Percentiles rank a stretch among this genome's conserved stretches.
Conservation (phyloP, 2,113 vertebrate species). For the Sinocyclocheilus rhinocerous region DNA sequence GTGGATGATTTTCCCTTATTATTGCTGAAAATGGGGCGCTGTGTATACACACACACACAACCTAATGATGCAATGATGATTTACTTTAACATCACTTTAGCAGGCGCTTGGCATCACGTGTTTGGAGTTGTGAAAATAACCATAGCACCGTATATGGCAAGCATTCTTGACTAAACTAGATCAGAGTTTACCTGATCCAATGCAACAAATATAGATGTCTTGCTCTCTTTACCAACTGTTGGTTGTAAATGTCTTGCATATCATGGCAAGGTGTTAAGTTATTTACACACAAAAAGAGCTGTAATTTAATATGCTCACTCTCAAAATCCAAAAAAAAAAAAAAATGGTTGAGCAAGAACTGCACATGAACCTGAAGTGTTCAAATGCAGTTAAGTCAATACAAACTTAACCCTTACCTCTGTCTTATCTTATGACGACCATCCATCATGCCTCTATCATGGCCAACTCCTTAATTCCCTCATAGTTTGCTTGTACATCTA, state of each 20-base stretch:
- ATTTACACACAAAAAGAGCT: not conserved
- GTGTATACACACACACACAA: too few species aligned
- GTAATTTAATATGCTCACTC: not conserved
- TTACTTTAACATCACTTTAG: not conserved
- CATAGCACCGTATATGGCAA: constrained; percentile 26
- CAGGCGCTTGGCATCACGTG: not conserved
- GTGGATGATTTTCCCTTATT: too few species aligned
- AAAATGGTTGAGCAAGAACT: not conserved
- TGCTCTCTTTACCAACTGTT: not conserved
- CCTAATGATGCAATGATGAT: not conserved
- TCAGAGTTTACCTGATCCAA: not conserved
- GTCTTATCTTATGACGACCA: not conserved
- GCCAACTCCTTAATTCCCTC: not conserved
- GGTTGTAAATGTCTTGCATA: not conserved
- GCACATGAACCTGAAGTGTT: not conserved
- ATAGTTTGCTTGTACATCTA: not conserved
- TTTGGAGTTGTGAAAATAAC: constrained; percentile 33
- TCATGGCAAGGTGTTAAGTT: not conserved
- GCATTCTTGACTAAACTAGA: constrained; percentile 37
- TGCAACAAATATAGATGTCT: constrained; percentile 35
- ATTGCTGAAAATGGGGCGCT: too few species aligned
- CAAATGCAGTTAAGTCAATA: not conserved
- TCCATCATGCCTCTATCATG: not conserved
- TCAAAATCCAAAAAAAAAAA: not conserved
- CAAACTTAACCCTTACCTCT: not conserved